Evolutionary conservation across 2,888 invertebrate species (phyloP).

Genomic region (Macaria liturata): DNA sequence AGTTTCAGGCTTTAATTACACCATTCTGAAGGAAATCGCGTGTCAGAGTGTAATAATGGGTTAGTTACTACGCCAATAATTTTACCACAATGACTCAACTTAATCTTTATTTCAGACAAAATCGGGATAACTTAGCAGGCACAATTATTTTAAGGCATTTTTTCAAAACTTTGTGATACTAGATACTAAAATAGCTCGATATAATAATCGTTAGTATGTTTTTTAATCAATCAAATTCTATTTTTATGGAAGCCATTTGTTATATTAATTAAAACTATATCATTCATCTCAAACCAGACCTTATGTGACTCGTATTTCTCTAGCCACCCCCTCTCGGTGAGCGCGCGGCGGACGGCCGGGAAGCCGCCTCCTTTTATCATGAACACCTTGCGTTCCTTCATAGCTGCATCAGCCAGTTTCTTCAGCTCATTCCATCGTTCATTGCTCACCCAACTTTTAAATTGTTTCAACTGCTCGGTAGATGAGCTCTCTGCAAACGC

Average conservation of each 20-base stretch:
- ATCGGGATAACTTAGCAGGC: too few species aligned
- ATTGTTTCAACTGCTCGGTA: slow-evolving; percentile 72
- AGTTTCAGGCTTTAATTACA: slow-evolving; percentile 8
- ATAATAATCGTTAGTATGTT: too few species aligned
- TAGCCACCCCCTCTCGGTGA: slow-evolving; percentile 88
- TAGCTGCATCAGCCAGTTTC: slow-evolving; percentile 85
- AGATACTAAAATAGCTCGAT: too few species aligned
- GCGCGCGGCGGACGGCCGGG: slow-evolving; percentile 87
- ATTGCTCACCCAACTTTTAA: slow-evolving; percentile 83
- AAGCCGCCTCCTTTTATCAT: slow-evolving; percentile 89
- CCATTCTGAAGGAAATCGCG: slow-evolving; percentile 11
- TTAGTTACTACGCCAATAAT: neutral
- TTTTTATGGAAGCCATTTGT: too few species aligned
- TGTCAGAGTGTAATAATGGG: neutral
- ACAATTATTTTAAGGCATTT: too few species aligned
- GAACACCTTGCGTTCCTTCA: slow-evolving; percentile 86
- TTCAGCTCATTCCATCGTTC: slow-evolving; percentile 86
- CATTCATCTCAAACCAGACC: slow-evolving; percentile 48
- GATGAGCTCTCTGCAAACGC: slow-evolving; percentile 42
- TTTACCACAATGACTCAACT: neutral
- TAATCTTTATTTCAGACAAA: too few species aligned
- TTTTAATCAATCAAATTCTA: too few species aligned
- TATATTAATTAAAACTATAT: too few species aligned
- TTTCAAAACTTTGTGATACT: too few species aligned
- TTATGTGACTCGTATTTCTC: slow-evolving; percentile 85